Percentiles rank a stretch among this genome's conserved stretches.
Evolutionary conservation across 2,888 invertebrate species (phyloP).

Genomic region (Cheilosia pagana): DNA sequence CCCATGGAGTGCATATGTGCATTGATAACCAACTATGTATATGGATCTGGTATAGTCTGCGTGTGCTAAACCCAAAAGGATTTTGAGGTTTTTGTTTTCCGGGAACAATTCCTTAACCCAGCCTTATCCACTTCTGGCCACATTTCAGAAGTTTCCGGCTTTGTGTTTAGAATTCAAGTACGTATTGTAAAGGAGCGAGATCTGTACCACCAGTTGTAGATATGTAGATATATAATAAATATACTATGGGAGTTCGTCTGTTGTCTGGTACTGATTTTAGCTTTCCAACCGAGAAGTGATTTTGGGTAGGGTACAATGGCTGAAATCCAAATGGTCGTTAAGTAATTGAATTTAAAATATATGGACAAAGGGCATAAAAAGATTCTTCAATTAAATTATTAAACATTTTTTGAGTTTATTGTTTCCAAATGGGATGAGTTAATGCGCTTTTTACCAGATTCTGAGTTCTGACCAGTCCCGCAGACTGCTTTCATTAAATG

Average conservation of each 20-base stretch:
- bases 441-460: no score
- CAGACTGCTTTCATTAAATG: no score
- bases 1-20: slow-evolving; percentile 6
- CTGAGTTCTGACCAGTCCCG: no score
- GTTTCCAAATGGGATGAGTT: no score
- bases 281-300: not conserved
- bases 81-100: slow-evolving; percentile 31
- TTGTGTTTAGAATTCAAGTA: slow-evolving; percentile 22
- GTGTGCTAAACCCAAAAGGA: slow-evolving; percentile 19
- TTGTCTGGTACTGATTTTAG: slow-evolving; percentile 2
- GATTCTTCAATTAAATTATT: no score
- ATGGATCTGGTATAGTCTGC: slow-evolving; percentile 13
- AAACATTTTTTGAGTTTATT: no score
- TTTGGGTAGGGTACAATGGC: not conserved
- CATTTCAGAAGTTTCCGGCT: slow-evolving; percentile 33
- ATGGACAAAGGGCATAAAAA: no score
- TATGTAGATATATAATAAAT: not conserved
- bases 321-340: not conserved
- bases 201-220: slow-evolving; percentile 4
- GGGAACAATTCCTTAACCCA: slow-evolving; percentile 40
- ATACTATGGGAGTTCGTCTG: slow-evolving; percentile 1
- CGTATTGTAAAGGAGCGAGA: slow-evolving; percentile 8
- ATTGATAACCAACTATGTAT: not conserved
- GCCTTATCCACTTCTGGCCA: slow-evolving; percentile 26
- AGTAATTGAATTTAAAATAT: slow-evolving; percentile 9